A percentile compares a stretch with the other conserved stretches of the same genome.
Conservation (phyloP, 2,797 vertebrate genomes). For the Psittacula echo region DNA sequence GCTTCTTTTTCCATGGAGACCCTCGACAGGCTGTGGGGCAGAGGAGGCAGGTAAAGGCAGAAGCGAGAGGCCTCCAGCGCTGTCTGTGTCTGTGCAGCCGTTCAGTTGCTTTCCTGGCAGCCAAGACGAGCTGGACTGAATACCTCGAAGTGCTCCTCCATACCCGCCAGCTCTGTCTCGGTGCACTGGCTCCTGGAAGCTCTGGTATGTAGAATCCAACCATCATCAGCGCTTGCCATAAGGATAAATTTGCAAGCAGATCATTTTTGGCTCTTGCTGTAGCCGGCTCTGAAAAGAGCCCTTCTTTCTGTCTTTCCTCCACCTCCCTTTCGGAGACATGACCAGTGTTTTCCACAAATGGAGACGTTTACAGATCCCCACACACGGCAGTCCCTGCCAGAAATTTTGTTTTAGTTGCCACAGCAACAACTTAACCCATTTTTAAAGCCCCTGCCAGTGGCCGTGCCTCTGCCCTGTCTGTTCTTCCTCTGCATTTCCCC, state of each 20-base stretch:
- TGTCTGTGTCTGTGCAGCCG: not conserved
- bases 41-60: not conserved
- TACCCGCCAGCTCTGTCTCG: not conserved
- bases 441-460: conserved; percentile 27
- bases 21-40: not conserved
- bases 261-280: conserved; percentile 25
- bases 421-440: conserved; percentile 51
- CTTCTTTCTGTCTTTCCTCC: conserved; percentile 57
- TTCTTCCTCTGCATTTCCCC: conserved; percentile 3
- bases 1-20: not conserved
- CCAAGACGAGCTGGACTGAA: not conserved
- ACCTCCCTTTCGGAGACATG: conserved; percentile 59
- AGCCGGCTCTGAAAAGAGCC: conserved; percentile 54
- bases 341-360: conserved; percentile 67
- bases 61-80: rapidly evolving
- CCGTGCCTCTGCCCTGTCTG: conserved; percentile 21
- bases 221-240: not conserved
- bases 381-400: conserved; percentile 9
- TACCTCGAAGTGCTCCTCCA: not conserved
- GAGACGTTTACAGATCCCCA: conserved; percentile 60
- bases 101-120: not conserved
- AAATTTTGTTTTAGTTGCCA: conserved; percentile 52
- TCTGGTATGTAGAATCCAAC: conserved; percentile 20
- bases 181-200: conserved; percentile 39
- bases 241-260: conserved; percentile 56